phyloP scores from a whole-genome alignment of 2,888 invertebrate genomes.

The Coremacera marginata region DNA sequence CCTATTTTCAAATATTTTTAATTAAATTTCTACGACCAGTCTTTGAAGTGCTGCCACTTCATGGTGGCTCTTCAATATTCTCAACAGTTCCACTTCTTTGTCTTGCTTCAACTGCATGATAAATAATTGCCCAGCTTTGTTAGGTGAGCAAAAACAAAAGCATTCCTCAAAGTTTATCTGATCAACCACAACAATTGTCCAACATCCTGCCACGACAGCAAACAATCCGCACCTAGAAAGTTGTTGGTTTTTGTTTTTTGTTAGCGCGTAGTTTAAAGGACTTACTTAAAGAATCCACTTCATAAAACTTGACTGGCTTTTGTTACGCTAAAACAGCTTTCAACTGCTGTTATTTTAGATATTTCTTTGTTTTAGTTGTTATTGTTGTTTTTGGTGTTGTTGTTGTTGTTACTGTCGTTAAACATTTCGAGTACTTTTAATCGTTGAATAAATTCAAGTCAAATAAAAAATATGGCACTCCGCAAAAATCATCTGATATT shows the following conservation, averaged over 20 bases:
- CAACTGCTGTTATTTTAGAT: too few relatives aligned
- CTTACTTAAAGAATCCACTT: background rate
- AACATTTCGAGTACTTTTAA: background rate
- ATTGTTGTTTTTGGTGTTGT: too few relatives aligned
- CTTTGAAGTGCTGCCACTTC: too few relatives aligned
- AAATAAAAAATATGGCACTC: background rate
- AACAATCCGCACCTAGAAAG: background rate
- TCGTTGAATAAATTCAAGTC: slow-evolving; percentile 6
- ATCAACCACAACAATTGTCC: slow-evolving; percentile 1
- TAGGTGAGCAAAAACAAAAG: background rate
- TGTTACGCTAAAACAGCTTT: too few relatives aligned
- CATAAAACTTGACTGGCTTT: background rate
- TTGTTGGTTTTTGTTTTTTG: too few relatives aligned
- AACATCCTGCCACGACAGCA: background rate
- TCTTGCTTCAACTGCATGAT: too few relatives aligned
- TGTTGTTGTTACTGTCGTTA: background rate
- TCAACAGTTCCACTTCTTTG: too few relatives aligned
- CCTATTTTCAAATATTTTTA: too few relatives aligned
- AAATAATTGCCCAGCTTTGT: too few relatives aligned
- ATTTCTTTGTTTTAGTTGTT: too few relatives aligned
- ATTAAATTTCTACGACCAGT: too few relatives aligned
- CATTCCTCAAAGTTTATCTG: background rate
- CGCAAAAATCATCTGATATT: background rate
- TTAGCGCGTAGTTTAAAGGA: background rate
- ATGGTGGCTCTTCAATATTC: too few relatives aligned